These are phyloP conservation scores for Smittia aterrima DNA, from an alignment of 2,888 invertebrate genomes.

Conservation along the genomic window DNA sequence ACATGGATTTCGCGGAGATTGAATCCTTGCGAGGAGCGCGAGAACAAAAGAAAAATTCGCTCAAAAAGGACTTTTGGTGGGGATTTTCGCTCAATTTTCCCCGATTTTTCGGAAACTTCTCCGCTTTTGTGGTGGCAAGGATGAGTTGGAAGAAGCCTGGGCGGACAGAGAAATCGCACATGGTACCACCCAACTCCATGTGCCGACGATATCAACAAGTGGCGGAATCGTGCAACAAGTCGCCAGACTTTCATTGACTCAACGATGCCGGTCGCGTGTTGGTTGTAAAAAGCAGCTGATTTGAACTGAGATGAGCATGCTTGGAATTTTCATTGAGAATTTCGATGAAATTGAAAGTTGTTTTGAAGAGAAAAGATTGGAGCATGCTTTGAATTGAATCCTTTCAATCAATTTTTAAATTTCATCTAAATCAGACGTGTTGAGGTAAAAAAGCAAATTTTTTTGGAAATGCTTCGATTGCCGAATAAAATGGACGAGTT, in stretches of 20 bases:
- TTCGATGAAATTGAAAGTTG: background rate
- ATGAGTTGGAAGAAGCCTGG: background rate
- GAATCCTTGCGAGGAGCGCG: background rate
- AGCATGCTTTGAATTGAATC: too few species aligned
- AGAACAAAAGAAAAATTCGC: background rate
- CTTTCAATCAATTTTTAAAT: too few species aligned
- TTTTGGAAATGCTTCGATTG: too few species aligned
- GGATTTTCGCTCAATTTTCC: slow-evolving; percentile 3
- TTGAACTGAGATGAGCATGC: background rate
- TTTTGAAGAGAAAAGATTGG: too few species aligned
- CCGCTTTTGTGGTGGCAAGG: background rate
- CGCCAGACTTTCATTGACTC: slow-evolving; percentile 27
- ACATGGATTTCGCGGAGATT: background rate
- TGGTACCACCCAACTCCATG: slow-evolving; percentile 18
- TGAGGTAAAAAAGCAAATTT: too few species aligned
- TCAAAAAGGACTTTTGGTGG: background rate
- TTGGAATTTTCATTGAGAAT: slow-evolving; percentile 2
- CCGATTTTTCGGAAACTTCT: background rate
- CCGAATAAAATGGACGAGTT: too few species aligned
- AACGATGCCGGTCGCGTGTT: background rate
- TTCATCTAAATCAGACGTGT: too few species aligned
- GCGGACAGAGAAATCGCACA: background rate
- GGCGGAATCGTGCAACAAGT: background rate
- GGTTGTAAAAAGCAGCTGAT: slow-evolving; percentile 31
- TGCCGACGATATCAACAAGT: slow-evolving; percentile 25